Conservation (phyloP, 2,113 vertebrate species). For the Dinomys branickii region DNA sequence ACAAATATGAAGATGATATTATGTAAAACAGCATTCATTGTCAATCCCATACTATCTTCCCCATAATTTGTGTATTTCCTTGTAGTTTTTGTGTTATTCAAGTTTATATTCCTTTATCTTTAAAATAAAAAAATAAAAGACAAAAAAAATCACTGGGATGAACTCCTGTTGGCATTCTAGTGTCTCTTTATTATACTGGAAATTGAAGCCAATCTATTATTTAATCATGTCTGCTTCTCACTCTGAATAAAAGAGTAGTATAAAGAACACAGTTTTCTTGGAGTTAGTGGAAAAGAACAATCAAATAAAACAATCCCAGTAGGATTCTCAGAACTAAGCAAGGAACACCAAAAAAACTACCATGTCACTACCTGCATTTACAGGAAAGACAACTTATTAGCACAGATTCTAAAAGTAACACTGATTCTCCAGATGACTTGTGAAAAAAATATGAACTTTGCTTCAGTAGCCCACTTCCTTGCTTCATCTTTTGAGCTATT, state of each 20-base stretch:
- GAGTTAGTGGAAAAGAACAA: not conserved
- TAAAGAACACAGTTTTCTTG: slow-evolving; percentile 11
- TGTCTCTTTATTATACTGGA: slow-evolving; percentile 25
- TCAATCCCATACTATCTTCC: no score
- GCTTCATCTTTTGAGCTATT: not conserved
- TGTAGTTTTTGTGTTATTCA: no score
- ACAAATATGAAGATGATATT: no score
- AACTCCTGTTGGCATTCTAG: not conserved
- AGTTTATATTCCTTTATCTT: no score
- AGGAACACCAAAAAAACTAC: not conserved
- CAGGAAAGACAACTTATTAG: not conserved
- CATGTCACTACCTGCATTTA: not conserved
- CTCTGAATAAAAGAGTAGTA: not conserved
- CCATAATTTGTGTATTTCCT: no score
- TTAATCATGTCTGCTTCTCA: not conserved
- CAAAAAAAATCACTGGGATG: slow-evolving; percentile 19
- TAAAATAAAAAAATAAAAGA: no score
- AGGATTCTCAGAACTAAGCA: not conserved
- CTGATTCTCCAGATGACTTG: not conserved
- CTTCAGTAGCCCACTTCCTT: not conserved
- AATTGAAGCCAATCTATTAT: not conserved
- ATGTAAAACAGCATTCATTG: no score
- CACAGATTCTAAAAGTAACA: not conserved
- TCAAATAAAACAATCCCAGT: not conserved
- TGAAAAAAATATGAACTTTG: not conserved